Evolutionary conservation across 2,113 vertebrate species (phyloP).

Genomic region (Psilopogon haemacephalus): DNA sequence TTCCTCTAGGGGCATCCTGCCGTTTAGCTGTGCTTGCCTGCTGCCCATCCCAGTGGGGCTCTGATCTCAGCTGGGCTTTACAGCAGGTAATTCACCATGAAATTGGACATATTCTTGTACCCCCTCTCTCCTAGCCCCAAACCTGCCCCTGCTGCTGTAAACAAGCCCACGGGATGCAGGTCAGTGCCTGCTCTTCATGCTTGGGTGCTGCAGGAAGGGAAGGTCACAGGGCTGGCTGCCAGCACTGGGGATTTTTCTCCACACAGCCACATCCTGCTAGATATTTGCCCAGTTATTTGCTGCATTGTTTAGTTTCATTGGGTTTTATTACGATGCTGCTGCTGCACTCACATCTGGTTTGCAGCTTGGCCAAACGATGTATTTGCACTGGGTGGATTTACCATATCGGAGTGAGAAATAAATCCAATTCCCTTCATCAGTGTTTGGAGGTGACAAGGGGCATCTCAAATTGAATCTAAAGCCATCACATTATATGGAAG

Average conservation of each 20-base stretch:
- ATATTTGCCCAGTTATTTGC: background rate
- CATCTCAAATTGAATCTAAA: slow-evolving; percentile 22
- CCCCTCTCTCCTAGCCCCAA: background rate
- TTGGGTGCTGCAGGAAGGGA: background rate
- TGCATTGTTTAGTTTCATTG: background rate
- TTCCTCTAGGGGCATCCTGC: background rate
- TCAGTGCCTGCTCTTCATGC: background rate
- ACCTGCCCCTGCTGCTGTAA: background rate
- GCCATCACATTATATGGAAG: background rate
- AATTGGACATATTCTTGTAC: background rate
- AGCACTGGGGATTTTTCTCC: background rate
- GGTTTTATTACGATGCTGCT: background rate
- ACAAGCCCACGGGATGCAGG: background rate
- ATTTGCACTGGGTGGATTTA: slow-evolving; percentile 10
- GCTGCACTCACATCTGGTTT: background rate
- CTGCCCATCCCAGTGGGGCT: background rate
- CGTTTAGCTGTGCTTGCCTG: background rate
- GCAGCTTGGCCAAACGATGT: background rate
- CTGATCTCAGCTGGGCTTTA: background rate
- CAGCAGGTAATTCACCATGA: background rate
- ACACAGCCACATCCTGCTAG: background rate
- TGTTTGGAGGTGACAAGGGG: background rate
- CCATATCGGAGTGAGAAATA: background rate
- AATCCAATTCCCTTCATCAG: slow-evolving; percentile 12
- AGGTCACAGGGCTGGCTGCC: background rate